Evolutionary conservation across 2,797 vertebrate species (phyloP).

Genomic region (Pelochelys cantorii): DNA sequence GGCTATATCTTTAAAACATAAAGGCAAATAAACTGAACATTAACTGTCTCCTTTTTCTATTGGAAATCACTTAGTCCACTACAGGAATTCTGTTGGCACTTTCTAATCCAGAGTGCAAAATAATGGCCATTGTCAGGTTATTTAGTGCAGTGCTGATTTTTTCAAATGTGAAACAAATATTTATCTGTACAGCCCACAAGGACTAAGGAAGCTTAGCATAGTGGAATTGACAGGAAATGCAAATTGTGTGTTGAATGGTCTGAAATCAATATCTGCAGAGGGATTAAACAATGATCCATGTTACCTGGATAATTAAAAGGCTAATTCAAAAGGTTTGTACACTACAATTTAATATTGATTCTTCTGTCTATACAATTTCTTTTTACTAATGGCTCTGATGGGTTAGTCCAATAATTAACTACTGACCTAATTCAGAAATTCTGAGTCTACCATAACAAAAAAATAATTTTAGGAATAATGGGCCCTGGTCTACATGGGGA

Average conservation of each 20-base stretch:
- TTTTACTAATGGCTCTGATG: background rate
- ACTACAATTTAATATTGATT: conserved; percentile 20
- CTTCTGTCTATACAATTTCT: background rate
- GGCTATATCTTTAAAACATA: background rate
- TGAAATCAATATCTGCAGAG: conserved; percentile 27
- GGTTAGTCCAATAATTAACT: background rate
- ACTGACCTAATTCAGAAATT: background rate
- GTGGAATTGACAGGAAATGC: conserved; percentile 3
- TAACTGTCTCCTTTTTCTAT: background rate
- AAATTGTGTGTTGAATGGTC: conserved; percentile 6
- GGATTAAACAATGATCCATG: conserved; percentile 22
- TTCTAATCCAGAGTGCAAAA: background rate
- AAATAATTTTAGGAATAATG: background rate
- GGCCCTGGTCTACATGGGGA: background rate
- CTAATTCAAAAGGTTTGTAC: background rate
- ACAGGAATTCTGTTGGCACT: background rate
- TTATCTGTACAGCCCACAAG: fast-evolving
- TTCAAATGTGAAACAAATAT: conserved; percentile 3
- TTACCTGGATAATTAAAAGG: conserved; percentile 14
- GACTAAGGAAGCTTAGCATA: background rate
- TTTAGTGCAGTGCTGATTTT: background rate
- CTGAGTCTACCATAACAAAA: background rate
- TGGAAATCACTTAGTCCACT: background rate
- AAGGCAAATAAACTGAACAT: background rate
- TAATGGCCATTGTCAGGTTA: background rate